Evolutionary conservation across 1,140 invertebrate genomes (phyloP).

Genomic region (Dermatophagoides farinae): DNA sequence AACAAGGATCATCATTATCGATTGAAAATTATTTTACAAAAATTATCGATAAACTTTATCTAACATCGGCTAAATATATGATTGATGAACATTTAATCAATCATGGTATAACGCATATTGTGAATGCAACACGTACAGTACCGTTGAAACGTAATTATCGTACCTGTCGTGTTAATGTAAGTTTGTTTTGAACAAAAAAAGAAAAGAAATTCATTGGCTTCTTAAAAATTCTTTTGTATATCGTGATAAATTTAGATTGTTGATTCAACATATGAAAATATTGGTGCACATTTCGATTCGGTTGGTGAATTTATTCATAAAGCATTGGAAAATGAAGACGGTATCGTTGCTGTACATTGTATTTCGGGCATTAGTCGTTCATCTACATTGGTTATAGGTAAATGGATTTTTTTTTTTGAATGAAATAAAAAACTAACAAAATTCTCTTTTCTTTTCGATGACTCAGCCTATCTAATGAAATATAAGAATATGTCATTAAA

Average conservation of each 20-base stretch:
- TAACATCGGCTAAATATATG: conserved; percentile 4
- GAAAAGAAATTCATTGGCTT: neutral
- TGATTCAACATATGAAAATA: conserved; percentile 1
- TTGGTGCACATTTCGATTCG: conserved; percentile 2
- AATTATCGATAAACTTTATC: neutral
- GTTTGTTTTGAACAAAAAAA: neutral
- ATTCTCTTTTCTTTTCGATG: neutral
- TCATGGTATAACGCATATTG: neutral
- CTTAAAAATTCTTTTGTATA: neutral
- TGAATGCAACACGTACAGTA: conserved; percentile 2
- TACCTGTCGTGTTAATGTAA: neutral
- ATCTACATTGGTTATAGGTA: conserved; percentile 46
- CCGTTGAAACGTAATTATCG: neutral
- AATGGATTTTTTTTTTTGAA: neutral
- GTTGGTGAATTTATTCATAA: neutral
- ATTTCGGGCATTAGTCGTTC: conserved; percentile 70
- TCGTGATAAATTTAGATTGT: neutral
- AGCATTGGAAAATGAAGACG: neutral
- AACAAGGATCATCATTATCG: too few species aligned
- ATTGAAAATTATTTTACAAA: neutral
- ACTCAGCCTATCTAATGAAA: conserved; percentile 61
- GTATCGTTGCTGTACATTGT: conserved; percentile 49
- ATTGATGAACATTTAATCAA: neutral
- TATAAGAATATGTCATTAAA: conserved; percentile 48
- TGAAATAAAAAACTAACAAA: too few species aligned